Conservation (phyloP, 2,888 invertebrate genomes). For the Nephrocerus scutellatus region DNA sequence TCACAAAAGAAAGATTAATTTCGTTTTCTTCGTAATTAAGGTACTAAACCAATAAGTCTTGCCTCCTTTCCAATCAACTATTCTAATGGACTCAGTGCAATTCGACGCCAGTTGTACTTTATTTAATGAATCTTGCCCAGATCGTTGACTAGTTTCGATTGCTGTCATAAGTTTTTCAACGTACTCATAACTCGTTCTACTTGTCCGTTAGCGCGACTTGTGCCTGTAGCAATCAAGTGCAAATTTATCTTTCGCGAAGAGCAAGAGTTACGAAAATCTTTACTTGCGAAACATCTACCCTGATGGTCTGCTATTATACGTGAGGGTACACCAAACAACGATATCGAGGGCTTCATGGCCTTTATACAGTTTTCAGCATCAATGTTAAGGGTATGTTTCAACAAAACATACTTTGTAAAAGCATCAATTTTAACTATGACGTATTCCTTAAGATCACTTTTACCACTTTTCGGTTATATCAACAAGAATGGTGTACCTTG, state of each 20-base stretch:
- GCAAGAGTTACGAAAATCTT: slow-evolving; percentile 14
- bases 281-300: slow-evolving; percentile 13
- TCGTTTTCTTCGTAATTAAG: slow-evolving; percentile 2
- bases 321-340: slow-evolving; percentile 10
- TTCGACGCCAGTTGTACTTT: slow-evolving; percentile 10
- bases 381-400: slow-evolving; percentile 8
- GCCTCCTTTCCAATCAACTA: slow-evolving; percentile 5
- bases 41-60: slow-evolving; percentile 4
- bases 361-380: slow-evolving; percentile 12
- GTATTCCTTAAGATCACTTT: slow-evolving; percentile 10
- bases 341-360: slow-evolving; percentile 6
- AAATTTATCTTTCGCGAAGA: slow-evolving; percentile 12
- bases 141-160: slow-evolving; percentile 14
- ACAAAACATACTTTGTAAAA: slow-evolving; percentile 13
- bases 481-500: slow-evolving; percentile 10
- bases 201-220: slow-evolving; percentile 19
- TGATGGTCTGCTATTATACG: slow-evolving; percentile 17
- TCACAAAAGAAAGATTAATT: neutral
- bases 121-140: slow-evolving; percentile 13
- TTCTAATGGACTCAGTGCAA: slow-evolving; percentile 5
- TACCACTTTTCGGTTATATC: slow-evolving; percentile 5
- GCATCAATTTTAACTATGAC: slow-evolving; percentile 10
- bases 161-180: slow-evolving; percentile 15
- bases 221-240: slow-evolving; percentile 18
- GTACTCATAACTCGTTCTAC: slow-evolving; percentile 17